A percentile compares a stretch with the other conserved stretches of the same genome.
These are phyloP conservation scores for Reticulitermes lucifugus DNA, from an alignment of 2,888 invertebrate species.

Conservation along the genomic window DNA sequence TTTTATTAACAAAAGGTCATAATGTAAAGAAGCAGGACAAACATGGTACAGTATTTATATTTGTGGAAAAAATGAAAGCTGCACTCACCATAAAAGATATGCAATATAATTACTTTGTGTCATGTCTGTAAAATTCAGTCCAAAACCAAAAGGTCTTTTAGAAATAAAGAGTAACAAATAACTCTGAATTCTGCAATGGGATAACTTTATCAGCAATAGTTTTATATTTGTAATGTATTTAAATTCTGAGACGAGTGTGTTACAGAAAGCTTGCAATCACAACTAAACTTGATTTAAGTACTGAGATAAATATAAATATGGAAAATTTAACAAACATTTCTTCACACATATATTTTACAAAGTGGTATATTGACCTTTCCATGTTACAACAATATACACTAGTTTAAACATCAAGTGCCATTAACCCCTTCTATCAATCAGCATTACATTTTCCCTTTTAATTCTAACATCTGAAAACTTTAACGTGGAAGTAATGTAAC, in stretches of 20 bases:
- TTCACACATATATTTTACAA: no score
- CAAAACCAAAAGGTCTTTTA: neutral
- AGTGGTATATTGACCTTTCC: no score
- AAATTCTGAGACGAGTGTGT: no score
- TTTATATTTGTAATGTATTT: neutral
- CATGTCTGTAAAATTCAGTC: neutral
- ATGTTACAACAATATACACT: neutral
- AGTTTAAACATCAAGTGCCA: neutral
- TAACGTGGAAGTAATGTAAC: neutral
- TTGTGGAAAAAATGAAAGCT: neutral
- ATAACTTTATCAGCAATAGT: neutral
- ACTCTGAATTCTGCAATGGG: neutral
- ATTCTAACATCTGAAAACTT: no score
- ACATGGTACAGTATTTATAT: neutral
- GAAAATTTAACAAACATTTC: no score
- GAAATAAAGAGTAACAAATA: no score
- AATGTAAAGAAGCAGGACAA: neutral
- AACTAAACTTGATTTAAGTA: no score
- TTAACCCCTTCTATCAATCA: neutral
- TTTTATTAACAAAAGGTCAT: neutral
- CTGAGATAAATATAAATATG: no score
- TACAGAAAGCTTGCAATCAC: no score
- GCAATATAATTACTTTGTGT: neutral
- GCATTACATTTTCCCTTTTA: no score
- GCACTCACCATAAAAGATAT: neutral